Evolutionary conservation across 2,888 invertebrate genomes (phyloP).

Genomic region (Cephus rjabovi): DNA sequence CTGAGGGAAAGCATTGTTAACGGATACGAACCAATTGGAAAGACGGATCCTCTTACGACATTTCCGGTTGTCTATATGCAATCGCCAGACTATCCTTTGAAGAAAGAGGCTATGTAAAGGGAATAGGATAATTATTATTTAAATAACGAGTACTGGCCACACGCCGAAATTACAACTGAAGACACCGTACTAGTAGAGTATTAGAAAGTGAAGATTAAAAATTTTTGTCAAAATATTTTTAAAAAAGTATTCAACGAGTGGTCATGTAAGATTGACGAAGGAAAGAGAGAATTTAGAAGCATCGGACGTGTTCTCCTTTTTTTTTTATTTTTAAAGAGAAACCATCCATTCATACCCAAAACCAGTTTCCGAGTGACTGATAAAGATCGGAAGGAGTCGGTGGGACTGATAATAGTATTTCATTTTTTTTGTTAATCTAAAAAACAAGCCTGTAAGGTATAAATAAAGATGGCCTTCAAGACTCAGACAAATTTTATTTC

Average conservation of each 20-base stretch:
- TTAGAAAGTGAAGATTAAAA: background rate
- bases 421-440: background rate
- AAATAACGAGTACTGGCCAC: background rate
- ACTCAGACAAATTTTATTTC: background rate
- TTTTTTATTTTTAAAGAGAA: background rate
- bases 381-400: background rate
- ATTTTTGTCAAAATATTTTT: background rate
- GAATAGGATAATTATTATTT: background rate
- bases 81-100: slow-evolving; percentile 41
- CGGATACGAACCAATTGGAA: slow-evolving; percentile 60
- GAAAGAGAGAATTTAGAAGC: background rate
- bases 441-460: background rate
- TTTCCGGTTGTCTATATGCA: slow-evolving; percentile 60
- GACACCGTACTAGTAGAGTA: background rate
- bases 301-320: background rate
- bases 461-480: background rate
- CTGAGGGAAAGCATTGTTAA: slow-evolving; percentile 72
- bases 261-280: background rate
- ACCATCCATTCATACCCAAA: background rate
- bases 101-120: slow-evolving; percentile 17
- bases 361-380: background rate
- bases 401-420: background rate
- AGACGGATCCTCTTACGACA: slow-evolving; percentile 54
- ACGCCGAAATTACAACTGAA: background rate
- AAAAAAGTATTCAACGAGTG: background rate